Evolutionary conservation across 2,113 vertebrate species (phyloP).

Genomic region (Phrynosoma blainvillii): DNA sequence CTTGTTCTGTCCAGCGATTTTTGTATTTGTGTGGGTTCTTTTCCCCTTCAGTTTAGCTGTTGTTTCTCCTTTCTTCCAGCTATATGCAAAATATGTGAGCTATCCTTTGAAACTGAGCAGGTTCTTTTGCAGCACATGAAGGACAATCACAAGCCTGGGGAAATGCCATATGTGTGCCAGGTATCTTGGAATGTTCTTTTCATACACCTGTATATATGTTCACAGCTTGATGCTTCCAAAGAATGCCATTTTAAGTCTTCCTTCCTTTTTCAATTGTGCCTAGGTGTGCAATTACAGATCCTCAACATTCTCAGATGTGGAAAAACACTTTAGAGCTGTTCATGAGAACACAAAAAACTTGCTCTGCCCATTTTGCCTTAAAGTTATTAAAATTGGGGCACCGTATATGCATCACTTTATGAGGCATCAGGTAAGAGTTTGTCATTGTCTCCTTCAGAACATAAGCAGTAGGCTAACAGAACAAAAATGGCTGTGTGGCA

Average conservation of each 20-base stretch:
- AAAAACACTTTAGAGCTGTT: slow-evolving; percentile 91
- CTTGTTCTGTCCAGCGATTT: too few relatives aligned
- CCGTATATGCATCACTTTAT: slow-evolving; percentile 98
- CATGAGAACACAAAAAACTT: slow-evolving; percentile 97
- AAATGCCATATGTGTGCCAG: slow-evolving; percentile 99
- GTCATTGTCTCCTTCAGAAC: slow-evolving; percentile 31
- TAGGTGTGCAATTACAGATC: slow-evolving; percentile 97
- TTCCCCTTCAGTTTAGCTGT: neutral
- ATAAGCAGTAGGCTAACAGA: neutral
- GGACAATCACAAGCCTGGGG: slow-evolving; percentile 97
- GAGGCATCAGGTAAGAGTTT: slow-evolving; percentile 90
- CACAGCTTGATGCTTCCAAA: neutral
- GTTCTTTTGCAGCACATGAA: slow-evolving; percentile 98
- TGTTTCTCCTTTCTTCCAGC: slow-evolving; percentile 75
- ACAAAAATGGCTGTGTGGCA: too few relatives aligned
- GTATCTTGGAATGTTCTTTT: slow-evolving; percentile 69
- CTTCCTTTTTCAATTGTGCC: slow-evolving; percentile 39
- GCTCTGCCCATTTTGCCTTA: slow-evolving; percentile 97
- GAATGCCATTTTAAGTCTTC: neutral
- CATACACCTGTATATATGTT: neutral
- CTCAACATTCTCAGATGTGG: slow-evolving; percentile 94
- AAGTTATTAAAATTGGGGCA: slow-evolving; percentile 91
- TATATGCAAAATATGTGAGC: slow-evolving; percentile 97
- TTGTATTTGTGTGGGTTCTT: too few relatives aligned
- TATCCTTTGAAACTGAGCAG: slow-evolving; percentile 97